phyloP scores from a whole-genome alignment of 2,797 vertebrate genomes.

The Psittacula derbiana region DNA sequence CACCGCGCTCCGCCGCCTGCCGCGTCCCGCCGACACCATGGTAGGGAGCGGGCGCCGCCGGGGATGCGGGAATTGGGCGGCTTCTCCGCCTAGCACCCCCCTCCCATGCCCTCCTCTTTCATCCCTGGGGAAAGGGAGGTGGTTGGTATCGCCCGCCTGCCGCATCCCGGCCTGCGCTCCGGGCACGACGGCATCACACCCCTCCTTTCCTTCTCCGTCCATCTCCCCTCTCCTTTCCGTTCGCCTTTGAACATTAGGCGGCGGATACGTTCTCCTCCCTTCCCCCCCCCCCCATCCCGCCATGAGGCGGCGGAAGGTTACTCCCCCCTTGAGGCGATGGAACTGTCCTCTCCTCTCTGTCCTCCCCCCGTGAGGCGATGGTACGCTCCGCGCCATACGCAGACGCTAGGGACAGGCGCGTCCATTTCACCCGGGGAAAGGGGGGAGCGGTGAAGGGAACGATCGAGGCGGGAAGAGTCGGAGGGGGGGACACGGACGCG shows the following conservation, averaged over 20 bases:
- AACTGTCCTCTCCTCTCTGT: neutral
- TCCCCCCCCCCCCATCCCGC: neutral
- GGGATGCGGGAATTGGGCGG: neutral
- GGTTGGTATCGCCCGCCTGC: neutral
- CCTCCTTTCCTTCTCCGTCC: neutral
- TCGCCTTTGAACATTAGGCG: neutral
- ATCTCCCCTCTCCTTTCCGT: neutral
- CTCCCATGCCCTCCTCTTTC: neutral
- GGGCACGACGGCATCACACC: neutral
- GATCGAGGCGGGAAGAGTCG: neutral
- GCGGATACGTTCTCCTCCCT: neutral
- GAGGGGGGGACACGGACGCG: too few relatives aligned
- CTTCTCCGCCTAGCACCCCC: neutral
- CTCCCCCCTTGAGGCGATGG: neutral
- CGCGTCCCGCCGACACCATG: constrained; percentile 2
- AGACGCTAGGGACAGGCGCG: neutral
- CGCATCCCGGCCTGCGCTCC: neutral
- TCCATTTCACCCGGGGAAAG: neutral
- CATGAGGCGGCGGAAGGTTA: constrained; percentile 3
- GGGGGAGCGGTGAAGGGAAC: neutral
- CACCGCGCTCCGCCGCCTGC: neutral
- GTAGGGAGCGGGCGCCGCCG: neutral
- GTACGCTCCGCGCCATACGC: neutral
- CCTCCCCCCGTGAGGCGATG: neutral
- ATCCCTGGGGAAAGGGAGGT: neutral